Conservation (phyloP, 2,888 invertebrate genomes). For the Himalopsyche tibetana region DNA sequence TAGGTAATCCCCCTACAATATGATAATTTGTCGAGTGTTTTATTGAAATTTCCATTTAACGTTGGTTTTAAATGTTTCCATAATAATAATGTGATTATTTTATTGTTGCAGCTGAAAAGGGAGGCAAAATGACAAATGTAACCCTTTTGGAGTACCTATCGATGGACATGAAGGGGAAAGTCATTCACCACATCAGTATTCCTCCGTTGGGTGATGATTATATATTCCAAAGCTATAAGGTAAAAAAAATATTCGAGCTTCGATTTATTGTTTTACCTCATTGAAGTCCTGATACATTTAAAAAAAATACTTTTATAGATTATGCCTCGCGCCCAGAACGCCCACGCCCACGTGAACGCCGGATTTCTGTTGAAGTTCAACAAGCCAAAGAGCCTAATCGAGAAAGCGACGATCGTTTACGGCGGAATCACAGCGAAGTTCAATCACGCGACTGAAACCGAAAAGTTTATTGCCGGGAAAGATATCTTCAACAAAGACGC, state of each 20-base stretch:
- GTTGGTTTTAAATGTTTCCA: no score
- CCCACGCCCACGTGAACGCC: conserved; percentile 87
- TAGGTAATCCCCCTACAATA: no score
- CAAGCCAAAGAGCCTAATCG: conserved; percentile 70
- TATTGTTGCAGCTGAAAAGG: no score
- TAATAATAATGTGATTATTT: no score
- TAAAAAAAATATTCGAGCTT: not conserved
- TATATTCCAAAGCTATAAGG: conserved; percentile 35
- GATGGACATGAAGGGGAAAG: not conserved
- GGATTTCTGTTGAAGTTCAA: conserved; percentile 82
- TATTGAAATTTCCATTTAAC: no score
- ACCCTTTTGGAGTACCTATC: not conserved
- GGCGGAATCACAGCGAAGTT: conserved; percentile 80
- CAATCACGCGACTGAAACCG: conserved; percentile 78
- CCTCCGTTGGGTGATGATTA: conserved; percentile 1
- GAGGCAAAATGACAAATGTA: not conserved
- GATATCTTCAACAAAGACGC: conserved; percentile 72
- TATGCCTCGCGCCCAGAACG: conserved; percentile 85
- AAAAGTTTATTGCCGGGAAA: conserved; percentile 73
- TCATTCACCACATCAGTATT: conserved; percentile 3
- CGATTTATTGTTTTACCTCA: not conserved
- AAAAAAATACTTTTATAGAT: conserved; percentile 75
- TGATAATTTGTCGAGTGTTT: no score
- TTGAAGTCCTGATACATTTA: not conserved
- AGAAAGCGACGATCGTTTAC: conserved; percentile 79